Conservation (phyloP, 2,113 vertebrate species). For the Ptilonorhynchus violaceus region DNA sequence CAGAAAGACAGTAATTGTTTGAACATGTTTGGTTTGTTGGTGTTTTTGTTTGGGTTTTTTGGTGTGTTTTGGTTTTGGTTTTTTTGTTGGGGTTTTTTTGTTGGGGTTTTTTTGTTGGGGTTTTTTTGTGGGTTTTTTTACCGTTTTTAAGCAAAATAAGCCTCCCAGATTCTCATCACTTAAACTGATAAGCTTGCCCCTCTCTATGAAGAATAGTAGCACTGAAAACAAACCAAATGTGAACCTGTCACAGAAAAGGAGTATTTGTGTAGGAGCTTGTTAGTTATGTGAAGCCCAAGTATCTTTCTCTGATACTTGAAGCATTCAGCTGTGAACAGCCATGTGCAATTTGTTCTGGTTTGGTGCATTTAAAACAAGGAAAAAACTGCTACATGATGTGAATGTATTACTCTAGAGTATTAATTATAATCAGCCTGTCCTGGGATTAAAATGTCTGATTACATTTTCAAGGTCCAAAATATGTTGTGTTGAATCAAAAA, state of each 20-base stretch:
- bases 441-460: neutral
- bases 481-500: neutral
- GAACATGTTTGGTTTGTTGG: fast-evolving
- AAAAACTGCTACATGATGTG: neutral
- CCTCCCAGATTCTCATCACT: neutral
- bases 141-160: neutral
- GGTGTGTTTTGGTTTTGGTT: neutral
- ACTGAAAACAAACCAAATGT: neutral
- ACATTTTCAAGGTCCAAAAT: neutral
- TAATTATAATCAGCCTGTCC: neutral
- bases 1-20: neutral
- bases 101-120: neutral
- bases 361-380: neutral
- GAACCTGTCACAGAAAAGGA: neutral
- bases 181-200: neutral
- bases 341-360: neutral
- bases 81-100: neutral
- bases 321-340: neutral
- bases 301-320: neutral
- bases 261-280: neutral
- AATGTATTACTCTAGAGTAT: neutral
- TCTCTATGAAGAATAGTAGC: neutral
- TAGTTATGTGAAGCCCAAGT: neutral
- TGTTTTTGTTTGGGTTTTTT: neutral
- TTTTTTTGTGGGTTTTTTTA: fast-evolving